Evolutionary conservation across 2,888 invertebrate genomes (phyloP), one percentile per base, ranked within the genome.

Genomic region (Digitonthophagus gazella): DNA sequence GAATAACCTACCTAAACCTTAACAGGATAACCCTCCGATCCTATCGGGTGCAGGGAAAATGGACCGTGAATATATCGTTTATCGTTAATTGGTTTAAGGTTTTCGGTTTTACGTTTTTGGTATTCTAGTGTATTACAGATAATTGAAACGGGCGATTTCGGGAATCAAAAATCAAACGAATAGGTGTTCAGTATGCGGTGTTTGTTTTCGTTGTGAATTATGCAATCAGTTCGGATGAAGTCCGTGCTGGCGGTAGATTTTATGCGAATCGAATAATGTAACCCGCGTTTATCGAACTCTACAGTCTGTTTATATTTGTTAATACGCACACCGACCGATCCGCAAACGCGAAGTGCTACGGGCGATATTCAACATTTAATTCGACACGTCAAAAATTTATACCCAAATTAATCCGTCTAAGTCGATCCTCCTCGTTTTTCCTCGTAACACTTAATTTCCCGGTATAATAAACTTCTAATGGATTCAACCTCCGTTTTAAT

Each of bases 331-430:
- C 28, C 28, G 28, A 44, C 6, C 28, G 28, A 44, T 44, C 28
- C 28, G 16, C 58, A 15, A 16, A 65, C 28, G 54, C 14, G 44
- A 54, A 64, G 14, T 22, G 28, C 44, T 54, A 28, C 16, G n/a
- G 18, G 54, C 28, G 65, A 14, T 28, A 65, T 65, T 54, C 44
- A n/a, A n/a, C 54, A 54, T 65, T 65, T 64, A 20, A 64, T 44
- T 44, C 28, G 28, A 44, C 3, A 44, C 28, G 11, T 44, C 28
- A 44, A 44, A 44, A 44, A 44, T 44, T 44, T 44, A 44, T 44
- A 44, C 6, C 28, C 65, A 44, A 54, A 44, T 65, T n/a, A 54
- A 54, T 28, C 65, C 54, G 65, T 65, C 65, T 44, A 44, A 44
- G 28, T 44, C 22, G 22, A 22, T 22, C 4, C 22, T 6, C 22